Base-by-base conservation (phyloP, 2,888 invertebrate species). In the Zootermopsis nevadensis region DNA sequence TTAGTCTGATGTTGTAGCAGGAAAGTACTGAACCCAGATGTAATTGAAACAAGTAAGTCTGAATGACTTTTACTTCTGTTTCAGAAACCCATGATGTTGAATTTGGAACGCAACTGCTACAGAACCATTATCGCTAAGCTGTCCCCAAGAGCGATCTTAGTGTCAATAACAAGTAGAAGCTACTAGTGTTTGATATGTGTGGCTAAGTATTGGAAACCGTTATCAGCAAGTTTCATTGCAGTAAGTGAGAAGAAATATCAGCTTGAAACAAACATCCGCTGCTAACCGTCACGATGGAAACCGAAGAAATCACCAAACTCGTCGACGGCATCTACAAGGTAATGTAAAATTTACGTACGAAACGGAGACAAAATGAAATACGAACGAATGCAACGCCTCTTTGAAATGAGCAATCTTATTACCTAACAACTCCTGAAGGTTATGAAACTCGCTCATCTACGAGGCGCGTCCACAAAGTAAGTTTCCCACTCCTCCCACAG, bases 321-420 rank as follows among this genome's bases (percentile, higher is more conserved):
- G 96, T 96, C 88, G 96, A 97, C 91, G 96, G 96, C 88, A 96
- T 96, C 89, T 97, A 96, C 90, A 96, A 96, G 95, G 96, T 96
- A 91, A 91, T 91, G 1, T 27, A 6, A 35, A 31, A 2, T 24
- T 31, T 10, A 74, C 8, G 19, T 48, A 8, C 48, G 3, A 19
- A 2, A 1, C 1, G 48, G n/a, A n/a, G n/a, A n/a, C n/a, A n/a
- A n/a, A n/a, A n/a, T n/a, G n/a, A n/a, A n/a, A n/a, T n/a, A n/a
- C n/a, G n/a, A 4, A 6, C 15, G 1, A 42, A 42, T 42, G 38
- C 1, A 15, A 42, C 15, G 8, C 38, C 15, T 42, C 15, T 12
- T 42, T 12, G 12, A 42, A 15, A 42, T 42, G 12, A 42, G 38
- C 15, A 6, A n/a, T n/a, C 3, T 42, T 1, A 42, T 42, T 42